These are phyloP conservation scores for Geothlypis trichas DNA, from an alignment of 2,113 vertebrate genomes.

Conservation along the genomic window DNA sequence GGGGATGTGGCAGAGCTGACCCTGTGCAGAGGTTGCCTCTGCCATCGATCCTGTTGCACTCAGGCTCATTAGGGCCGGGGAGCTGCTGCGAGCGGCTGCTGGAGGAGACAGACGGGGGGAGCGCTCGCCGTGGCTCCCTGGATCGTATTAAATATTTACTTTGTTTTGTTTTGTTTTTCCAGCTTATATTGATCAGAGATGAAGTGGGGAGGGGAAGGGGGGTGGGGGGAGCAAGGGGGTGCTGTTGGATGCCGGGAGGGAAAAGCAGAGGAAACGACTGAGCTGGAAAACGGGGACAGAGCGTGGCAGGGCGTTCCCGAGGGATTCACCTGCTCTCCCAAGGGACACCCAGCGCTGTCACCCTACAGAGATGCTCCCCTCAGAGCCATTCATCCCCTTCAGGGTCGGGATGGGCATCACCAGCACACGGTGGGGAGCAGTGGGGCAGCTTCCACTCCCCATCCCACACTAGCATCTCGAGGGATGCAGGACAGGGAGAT, in stretches of 20 bases:
- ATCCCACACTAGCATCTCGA: background rate
- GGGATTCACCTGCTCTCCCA: background rate
- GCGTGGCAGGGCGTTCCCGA: background rate
- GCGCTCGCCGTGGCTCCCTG: slow-evolving; percentile 39
- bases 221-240: background rate
- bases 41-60: slow-evolving; percentile 54
- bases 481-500: background rate
- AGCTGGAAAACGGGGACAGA: background rate
- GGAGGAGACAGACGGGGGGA: slow-evolving; percentile 31
- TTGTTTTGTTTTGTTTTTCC: slow-evolving; percentile 65
- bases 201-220: background rate
- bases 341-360: background rate
- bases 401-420: background rate
- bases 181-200: slow-evolving; percentile 45
- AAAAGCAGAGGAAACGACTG: background rate
- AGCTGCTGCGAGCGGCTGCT: slow-evolving; percentile 41
- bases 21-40: background rate
- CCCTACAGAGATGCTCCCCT: background rate
- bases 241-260: background rate
- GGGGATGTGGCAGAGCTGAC: background rate
- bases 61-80: slow-evolving; percentile 34
- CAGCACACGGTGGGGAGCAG: background rate
- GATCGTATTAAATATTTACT: slow-evolving; percentile 72
- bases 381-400: background rate
- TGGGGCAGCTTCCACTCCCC: background rate